Evolutionary conservation across 1,140 invertebrate species (phyloP), one percentile per base, ranked within the genome.

Genomic region (Metopolophium dirhodum): DNA sequence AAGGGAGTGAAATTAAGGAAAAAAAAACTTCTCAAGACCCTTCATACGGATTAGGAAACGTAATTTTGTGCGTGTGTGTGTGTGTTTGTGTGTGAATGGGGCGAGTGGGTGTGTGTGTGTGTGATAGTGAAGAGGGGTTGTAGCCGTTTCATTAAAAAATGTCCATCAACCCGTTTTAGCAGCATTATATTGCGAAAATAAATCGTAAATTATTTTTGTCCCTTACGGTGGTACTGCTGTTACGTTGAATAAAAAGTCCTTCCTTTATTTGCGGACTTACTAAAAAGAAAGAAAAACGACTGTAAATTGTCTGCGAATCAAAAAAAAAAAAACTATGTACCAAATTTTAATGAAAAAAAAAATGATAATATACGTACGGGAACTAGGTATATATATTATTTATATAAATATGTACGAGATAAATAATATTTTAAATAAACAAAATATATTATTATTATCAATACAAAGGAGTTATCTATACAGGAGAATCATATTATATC

Each of bases 131-230:
- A 87, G 18, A 8, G 47, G 85, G 47, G n/a, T 77, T 77, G n/a
- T 88, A 51, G 30, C n/a, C 7, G 18, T 88, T 88, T 88, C 86
- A 88, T 88, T 88, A 88, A 88, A 88, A 88, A 88, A 88, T 49
- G 30, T 88, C 86, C 47, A 51, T 88, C 45, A 88, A 49, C 47
- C 47, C 47, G 86, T 88, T 49, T n/a, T n/a, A 88, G 86, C 47
- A 51, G 18, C n/a, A 22, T 88, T 77, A 77, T 77, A 77, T 77
- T 49, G 86, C 8, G 86, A 88, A 88, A 88, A 49, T 54, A 54
- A 87, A 88, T 88, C 86, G 86, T 49, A 88, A 88, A 88, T n/a
- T 47, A 88, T 88, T 88, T 49, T n/a, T 47, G 45, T 88, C 22
- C n/a, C 47, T 49, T 49, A 35, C 47, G 20, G n/a, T n/a, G 86